Evolutionary conservation across 2,113 vertebrate species (phyloP), one percentile per base, ranked within the genome.

Genomic region (Chamaea fasciata): DNA sequence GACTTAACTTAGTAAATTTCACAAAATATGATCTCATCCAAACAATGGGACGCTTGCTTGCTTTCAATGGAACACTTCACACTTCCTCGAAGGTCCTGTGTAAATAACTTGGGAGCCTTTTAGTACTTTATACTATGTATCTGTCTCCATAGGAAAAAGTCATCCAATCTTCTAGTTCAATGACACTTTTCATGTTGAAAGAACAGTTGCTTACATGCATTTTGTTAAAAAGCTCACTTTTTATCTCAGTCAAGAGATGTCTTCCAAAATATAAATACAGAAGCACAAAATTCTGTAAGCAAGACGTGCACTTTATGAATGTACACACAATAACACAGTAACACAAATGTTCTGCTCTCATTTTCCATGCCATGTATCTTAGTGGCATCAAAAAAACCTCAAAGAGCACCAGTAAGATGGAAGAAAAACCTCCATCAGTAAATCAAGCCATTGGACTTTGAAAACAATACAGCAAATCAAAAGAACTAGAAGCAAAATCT

Each of bases 21-120:
- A 70, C 10, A 92, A 71, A 84, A 75, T 8, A 56, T 16, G 42
- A 53, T 41, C 69, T 94, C 77, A 92, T 87, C 57, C 44, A 93
- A 92, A 81, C 68, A 95, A 94, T 41, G 77, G 57, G 69, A 95
- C 82, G 63, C 77, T 79, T 96, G 73, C 88, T 47, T 75, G 91
- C 68, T 90, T 95, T 82, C 87, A 75, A 44, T 89, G 84, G 57
- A 92, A 95, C 83, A 18, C 33, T 90, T 83, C 39, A 90, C 47
- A 82, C 74, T 84, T 95, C 90, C 60, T 93, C 52, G 77, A 70
- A 42, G 70, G 82, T 78, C 62, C 83, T 81, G 60, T 1, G 1
- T 33, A 84, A 59, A 93, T 74, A 65, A 22, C 62, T 28, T 80
- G 41, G 69, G 55, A 95, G 57, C 10, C 81, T 84, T 83, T 74